Conservation (phyloP, 2,797 vertebrate genomes). For the Mallotus villosus region DNA sequence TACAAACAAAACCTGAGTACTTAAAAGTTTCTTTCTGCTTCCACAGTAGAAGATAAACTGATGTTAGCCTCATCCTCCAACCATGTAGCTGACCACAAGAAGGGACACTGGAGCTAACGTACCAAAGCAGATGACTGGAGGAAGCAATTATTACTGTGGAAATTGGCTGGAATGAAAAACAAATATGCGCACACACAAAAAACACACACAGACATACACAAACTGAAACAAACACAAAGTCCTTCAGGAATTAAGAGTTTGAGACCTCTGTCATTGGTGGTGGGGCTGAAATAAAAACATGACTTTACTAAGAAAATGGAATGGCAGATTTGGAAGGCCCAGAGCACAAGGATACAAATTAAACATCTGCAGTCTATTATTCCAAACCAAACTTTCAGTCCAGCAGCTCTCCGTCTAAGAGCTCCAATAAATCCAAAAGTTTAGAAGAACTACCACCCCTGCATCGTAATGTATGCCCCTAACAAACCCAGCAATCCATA, state of each 20-base stretch:
- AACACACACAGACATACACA: conserved; percentile 21
- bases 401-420: conserved; percentile 24
- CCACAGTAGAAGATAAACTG: no score
- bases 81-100: conserved; percentile 2
- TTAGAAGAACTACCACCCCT: neutral
- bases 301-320: conserved; percentile 27
- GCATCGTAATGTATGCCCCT: no score
- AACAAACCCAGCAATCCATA: neutral
- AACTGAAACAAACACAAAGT: conserved; percentile 12
- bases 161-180: conserved; percentile 29
- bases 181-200: neutral
- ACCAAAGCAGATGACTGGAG: conserved; percentile 34
- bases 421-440: conserved; percentile 1
- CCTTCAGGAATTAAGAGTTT: conserved; percentile 41
- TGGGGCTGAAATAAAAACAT: conserved; percentile 47
- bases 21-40: no score
- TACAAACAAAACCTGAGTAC: neutral
- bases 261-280: conserved; percentile 46
- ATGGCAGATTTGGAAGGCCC: conserved; percentile 11
- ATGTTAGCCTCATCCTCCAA: neutral
- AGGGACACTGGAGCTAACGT: conserved; percentile 20
- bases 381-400: neutral
- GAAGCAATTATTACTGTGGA: conserved; percentile 37
- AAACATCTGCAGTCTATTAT: conserved; percentile 58
- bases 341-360: conserved; percentile 22